Conservation (phyloP, 2,113 vertebrate genomes). For the Gymnocephalus cernua region DNA sequence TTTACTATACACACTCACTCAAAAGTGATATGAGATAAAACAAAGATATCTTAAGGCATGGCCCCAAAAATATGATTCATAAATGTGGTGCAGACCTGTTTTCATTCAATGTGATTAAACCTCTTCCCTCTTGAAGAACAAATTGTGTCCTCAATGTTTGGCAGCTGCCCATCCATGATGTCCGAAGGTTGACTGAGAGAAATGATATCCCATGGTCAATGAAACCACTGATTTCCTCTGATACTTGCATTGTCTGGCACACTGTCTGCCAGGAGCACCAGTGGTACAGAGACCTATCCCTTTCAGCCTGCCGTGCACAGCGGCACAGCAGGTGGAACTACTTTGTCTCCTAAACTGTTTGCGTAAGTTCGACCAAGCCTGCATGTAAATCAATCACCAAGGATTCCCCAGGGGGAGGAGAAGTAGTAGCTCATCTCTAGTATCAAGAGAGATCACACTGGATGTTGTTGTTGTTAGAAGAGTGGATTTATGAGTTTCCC, state of each 20-base stretch:
- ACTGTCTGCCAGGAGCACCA: constrained; percentile 25
- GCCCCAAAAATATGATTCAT: constrained; percentile 64
- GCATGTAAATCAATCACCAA: constrained; percentile 61
- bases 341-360: constrained; percentile 41
- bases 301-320: constrained; percentile 19
- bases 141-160: constrained; percentile 62
- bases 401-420: constrained; percentile 11
- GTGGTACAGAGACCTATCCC: constrained; percentile 47
- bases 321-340: constrained; percentile 57
- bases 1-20: constrained; percentile 20
- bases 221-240: constrained; percentile 65
- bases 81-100: constrained; percentile 67
- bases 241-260: constrained; percentile 43
- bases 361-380: constrained; percentile 21
- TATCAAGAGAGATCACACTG: constrained; percentile 58
- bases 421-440: constrained; percentile 63
- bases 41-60: background rate
- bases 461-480: constrained; percentile 68
- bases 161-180: constrained; percentile 49
- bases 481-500: constrained; percentile 58
- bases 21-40: constrained; percentile 36
- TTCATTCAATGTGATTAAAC: constrained; percentile 71
- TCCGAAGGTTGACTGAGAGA: constrained; percentile 52
- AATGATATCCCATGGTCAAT: constrained; percentile 52
- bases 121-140: constrained; percentile 54